These are phyloP conservation scores for Myiagra hebetior DNA, from an alignment of 2,113 vertebrate genomes.

Conservation along the genomic window DNA sequence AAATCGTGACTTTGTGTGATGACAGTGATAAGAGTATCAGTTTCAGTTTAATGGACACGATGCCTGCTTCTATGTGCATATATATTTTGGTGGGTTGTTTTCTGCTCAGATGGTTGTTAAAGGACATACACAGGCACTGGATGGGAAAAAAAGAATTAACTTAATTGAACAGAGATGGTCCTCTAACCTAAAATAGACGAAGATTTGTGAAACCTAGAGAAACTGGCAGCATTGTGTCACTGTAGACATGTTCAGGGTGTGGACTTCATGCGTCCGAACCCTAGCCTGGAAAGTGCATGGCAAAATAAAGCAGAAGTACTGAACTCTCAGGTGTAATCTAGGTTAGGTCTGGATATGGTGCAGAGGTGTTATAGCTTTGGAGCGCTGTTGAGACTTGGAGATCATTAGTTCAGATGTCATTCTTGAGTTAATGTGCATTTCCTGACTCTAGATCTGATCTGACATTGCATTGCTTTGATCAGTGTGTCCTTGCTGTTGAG, in stretches of 20 bases:
- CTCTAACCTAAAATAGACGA: not conserved
- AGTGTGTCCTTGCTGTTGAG: not conserved
- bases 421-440: not conserved
- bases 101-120: not conserved
- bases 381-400: not conserved
- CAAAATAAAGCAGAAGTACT: not conserved
- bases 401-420: constrained; percentile 34
- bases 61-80: not conserved
- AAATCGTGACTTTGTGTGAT: not conserved
- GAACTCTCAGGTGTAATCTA: constrained; percentile 1
- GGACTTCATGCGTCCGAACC: not conserved
- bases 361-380: not conserved
- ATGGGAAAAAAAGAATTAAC: not conserved
- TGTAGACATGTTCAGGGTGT: too few species aligned
- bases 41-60: not conserved
- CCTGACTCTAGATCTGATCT: not conserved
- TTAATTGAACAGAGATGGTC: rapidly evolving
- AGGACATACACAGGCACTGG: not conserved
- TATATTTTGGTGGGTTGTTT: not conserved
- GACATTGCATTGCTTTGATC: not conserved
- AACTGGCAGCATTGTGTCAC: not conserved
- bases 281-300: not conserved
- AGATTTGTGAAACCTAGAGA: not conserved
- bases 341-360: not conserved
- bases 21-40: not conserved